Evolutionary conservation across 2,113 vertebrate species (phyloP).

Genomic region (Stigmatopora argus): DNA sequence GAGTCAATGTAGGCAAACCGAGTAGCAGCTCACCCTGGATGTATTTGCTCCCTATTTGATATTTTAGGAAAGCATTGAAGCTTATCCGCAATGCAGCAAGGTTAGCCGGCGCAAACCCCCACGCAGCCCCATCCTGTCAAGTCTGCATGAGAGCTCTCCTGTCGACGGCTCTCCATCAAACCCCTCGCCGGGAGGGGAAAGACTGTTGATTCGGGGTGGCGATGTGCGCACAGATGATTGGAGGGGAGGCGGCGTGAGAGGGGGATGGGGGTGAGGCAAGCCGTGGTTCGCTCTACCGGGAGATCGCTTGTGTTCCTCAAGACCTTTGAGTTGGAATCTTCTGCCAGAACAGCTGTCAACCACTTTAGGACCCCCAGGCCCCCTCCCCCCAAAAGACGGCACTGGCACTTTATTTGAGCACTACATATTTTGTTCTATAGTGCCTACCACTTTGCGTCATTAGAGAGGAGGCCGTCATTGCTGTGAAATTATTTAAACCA

Average conservation of each 20-base stretch:
- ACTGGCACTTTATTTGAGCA: not conserved
- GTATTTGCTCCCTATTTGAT: constrained; percentile 29
- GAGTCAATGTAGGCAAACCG: not conserved
- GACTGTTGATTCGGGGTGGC: not conserved
- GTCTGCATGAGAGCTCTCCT: constrained; percentile 1
- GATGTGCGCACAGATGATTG: constrained; percentile 5
- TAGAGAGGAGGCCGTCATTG: not conserved
- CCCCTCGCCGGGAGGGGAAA: constrained; percentile 3
- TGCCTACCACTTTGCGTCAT: not conserved
- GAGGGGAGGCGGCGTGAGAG: not conserved
- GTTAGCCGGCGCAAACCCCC: constrained; percentile 32
- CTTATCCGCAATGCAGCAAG: constrained; percentile 44
- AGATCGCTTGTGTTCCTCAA: not conserved
- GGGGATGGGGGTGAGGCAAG: not conserved
- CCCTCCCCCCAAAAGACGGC: not conserved
- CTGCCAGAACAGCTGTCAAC: not conserved
- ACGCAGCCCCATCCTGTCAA: constrained; percentile 22
- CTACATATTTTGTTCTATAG: not conserved
- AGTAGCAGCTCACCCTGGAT: constrained; percentile 17
- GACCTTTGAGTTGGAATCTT: not conserved
- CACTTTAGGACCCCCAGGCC: not conserved
- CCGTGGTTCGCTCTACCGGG: not conserved
- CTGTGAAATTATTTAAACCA: not conserved
- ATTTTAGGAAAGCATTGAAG: constrained; percentile 12
- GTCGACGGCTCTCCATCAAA: constrained; percentile 14